phyloP scores from a whole-genome alignment of 2,113 vertebrate species.

The Odocoileus hemionus region DNA sequence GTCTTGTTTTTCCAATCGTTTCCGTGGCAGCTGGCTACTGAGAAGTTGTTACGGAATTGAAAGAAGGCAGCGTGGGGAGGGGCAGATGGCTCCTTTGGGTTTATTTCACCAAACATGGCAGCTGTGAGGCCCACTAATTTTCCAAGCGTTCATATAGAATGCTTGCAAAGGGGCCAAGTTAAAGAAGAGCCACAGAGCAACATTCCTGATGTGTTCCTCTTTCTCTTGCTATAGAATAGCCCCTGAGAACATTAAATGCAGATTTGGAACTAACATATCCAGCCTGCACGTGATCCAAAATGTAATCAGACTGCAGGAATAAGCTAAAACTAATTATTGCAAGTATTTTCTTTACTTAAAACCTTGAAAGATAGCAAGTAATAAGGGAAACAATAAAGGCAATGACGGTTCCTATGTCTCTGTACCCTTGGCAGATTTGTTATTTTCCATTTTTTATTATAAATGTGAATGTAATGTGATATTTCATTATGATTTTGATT shows the following conservation, averaged over 20 bases:
- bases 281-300: not conserved
- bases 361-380: constrained; percentile 26
- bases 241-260: not conserved
- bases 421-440: not conserved
- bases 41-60: constrained; percentile 51
- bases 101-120: constrained; percentile 36
- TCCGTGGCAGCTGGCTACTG: constrained; percentile 63
- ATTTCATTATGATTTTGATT: not conserved
- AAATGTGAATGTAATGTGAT: not conserved
- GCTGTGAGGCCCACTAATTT: constrained; percentile 37
- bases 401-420: not conserved
- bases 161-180: not conserved
- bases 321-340: not conserved
- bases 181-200: not conserved
- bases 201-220: not conserved
- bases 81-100: constrained; percentile 63
- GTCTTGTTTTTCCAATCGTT: constrained; percentile 47
- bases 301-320: not conserved
- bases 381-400: constrained; percentile 42
- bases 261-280: not conserved
- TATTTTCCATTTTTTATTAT: not conserved
- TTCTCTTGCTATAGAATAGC: not conserved
- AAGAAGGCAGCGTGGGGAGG: constrained; percentile 37
- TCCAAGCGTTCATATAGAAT: not conserved
- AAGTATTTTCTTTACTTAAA: constrained; percentile 26